Conservation (phyloP, 2,888 invertebrate species). For the Ariolimax columbianus region DNA sequence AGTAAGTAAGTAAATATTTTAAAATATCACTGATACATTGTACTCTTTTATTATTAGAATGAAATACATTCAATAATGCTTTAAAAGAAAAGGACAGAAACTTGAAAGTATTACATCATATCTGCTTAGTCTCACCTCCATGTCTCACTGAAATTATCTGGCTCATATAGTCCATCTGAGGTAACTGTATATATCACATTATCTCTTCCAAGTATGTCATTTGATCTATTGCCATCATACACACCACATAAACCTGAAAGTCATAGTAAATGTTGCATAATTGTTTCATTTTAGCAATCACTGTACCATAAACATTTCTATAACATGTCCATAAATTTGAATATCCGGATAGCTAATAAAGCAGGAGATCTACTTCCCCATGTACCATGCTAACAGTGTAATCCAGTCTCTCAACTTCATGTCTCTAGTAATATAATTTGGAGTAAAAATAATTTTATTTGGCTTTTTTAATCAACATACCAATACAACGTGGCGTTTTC, state of each 20-base stretch:
- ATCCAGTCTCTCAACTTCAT: no score
- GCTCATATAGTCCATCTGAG: conserved; percentile 27
- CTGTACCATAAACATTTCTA: not conserved
- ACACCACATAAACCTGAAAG: conserved; percentile 60
- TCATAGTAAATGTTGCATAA: not conserved
- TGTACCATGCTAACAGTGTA: no score
- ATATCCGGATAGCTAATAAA: no score
- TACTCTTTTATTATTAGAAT: not conserved
- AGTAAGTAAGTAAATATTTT: not conserved
- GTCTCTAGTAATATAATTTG: no score
- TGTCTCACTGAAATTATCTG: conserved; percentile 54
- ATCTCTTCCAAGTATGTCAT: conserved; percentile 56
- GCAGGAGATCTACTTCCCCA: no score
- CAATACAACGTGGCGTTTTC: no score
- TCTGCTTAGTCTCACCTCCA: conserved; percentile 55
- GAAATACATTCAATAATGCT: not conserved
- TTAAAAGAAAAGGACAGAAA: not conserved
- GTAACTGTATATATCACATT: conserved; percentile 40
- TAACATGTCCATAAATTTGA: no score
- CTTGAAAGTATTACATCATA: not conserved
- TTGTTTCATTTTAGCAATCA: not conserved
- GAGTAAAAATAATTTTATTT: no score
- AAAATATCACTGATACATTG: not conserved
- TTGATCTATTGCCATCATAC: conserved; percentile 56
- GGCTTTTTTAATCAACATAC: no score